phyloP scores from a whole-genome alignment of 2,113 vertebrate genomes.

The Tupaia chinensis region DNA sequence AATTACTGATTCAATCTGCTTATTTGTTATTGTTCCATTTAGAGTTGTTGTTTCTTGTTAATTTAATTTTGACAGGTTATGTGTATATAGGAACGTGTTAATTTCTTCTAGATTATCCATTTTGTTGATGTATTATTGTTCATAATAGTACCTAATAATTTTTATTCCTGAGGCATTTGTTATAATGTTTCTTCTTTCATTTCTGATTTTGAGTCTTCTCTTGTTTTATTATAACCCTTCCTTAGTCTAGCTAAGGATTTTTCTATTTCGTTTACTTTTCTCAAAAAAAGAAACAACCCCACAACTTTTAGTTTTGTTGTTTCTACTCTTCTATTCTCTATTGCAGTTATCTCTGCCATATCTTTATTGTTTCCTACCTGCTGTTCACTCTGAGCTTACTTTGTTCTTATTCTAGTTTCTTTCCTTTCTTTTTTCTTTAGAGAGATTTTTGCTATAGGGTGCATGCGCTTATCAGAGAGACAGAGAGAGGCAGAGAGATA shows the following conservation, averaged over 20 bases:
- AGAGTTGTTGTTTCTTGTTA: neutral
- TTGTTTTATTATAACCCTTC: neutral
- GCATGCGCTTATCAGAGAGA: too few relatives aligned
- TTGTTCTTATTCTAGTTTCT: neutral
- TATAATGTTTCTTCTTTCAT: neutral
- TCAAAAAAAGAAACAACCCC: too few relatives aligned
- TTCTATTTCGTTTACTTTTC: neutral
- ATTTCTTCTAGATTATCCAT: neutral
- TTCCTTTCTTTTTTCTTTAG: too few relatives aligned
- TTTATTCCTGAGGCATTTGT: neutral
- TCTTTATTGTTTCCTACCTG: neutral
- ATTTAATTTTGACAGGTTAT: neutral
- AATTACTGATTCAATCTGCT: too few relatives aligned
- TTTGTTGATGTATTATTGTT: neutral
- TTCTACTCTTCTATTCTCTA: neutral
- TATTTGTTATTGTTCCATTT: neutral
- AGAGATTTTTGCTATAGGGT: too few relatives aligned
- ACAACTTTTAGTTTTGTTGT: neutral
- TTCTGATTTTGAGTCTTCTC: neutral
- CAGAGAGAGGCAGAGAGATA: too few relatives aligned
- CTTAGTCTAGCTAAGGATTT: neutral
- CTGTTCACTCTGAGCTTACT: neutral
- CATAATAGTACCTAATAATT: neutral
- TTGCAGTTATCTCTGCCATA: neutral
- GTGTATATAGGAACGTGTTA: neutral